Percentiles rank a stretch among this genome's conserved stretches.
Evolutionary conservation across 1,140 invertebrate species (phyloP).

Genomic region (Aricia agestis): DNA sequence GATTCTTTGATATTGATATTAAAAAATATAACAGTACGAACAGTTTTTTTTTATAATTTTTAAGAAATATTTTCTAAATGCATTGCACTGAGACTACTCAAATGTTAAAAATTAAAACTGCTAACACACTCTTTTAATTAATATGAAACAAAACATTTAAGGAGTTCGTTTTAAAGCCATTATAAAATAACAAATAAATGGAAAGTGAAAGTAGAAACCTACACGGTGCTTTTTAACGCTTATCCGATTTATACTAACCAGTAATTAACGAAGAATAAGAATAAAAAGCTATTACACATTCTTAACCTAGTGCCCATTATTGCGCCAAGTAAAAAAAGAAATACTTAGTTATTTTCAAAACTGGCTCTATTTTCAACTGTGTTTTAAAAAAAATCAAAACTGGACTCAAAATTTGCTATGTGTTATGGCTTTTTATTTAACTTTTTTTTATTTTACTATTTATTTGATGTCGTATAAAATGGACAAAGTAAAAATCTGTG

Average conservation of each 20-base stretch:
- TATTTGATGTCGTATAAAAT: not conserved
- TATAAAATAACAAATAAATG: constrained; percentile 24
- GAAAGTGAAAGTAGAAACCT: not conserved
- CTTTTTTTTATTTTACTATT: not conserved
- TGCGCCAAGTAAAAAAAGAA: too few species aligned
- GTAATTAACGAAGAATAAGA: not conserved
- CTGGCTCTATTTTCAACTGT: too few species aligned
- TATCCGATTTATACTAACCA: constrained; percentile 41
- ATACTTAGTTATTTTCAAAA: not conserved
- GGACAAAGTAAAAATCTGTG: not conserved
- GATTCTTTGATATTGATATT: too few species aligned
- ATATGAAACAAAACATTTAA: not conserved
- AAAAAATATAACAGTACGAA: too few species aligned
- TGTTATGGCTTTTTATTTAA: too few species aligned
- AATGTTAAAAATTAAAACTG: too few species aligned
- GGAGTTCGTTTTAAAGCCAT: constrained; percentile 6
- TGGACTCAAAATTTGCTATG: too few species aligned
- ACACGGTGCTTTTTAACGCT: constrained; percentile 46
- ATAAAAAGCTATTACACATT: not conserved
- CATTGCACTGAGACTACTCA: too few species aligned
- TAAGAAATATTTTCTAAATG: too few species aligned
- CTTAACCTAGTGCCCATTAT: not conserved
- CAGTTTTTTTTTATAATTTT: too few species aligned
- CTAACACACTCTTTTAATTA: too few species aligned
- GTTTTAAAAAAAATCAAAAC: too few species aligned